Conservation (phyloP, 1,140 invertebrate species). For the Tigriopus japonicus region DNA sequence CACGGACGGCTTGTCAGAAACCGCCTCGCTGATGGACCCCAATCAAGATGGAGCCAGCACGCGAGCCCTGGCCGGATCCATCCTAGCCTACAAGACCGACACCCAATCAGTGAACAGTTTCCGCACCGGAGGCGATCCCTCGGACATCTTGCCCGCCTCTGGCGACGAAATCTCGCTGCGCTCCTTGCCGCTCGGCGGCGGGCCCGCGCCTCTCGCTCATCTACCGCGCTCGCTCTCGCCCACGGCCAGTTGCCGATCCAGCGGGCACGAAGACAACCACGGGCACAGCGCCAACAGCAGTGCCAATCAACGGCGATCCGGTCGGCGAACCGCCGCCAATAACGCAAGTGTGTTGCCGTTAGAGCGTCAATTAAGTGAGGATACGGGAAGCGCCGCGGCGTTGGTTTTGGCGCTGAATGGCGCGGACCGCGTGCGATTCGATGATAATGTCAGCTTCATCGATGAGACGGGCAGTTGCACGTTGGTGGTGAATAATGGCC, state of each 20-base stretch:
- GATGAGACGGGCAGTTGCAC: conserved; percentile 15
- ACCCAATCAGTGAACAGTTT: conserved; percentile 23
- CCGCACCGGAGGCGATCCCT: conserved; percentile 25
- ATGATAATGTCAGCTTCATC: conserved; percentile 26
- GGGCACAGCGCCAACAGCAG: neutral
- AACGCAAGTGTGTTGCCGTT: no score
- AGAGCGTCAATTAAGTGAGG: no score
- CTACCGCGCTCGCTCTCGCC: neutral
- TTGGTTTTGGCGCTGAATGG: conserved; percentile 32
- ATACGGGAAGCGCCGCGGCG: no score
- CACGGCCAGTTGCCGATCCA: neutral
- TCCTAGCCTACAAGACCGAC: conserved; percentile 45
- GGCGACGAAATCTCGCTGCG: neutral
- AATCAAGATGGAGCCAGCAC: conserved; percentile 42
- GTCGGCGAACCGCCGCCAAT: neutral
- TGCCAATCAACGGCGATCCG: no score
- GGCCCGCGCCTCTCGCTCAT: neutral
- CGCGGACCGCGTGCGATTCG: conserved; percentile 30
- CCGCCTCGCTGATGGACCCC: conserved; percentile 44
- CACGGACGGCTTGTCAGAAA: conserved; percentile 30
- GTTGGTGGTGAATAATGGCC: no score
- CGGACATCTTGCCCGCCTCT: neutral
- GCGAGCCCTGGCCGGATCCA: conserved; percentile 51
- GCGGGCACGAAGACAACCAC: conserved; percentile 9
- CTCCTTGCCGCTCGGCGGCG: neutral